A percentile compares a stretch with the other conserved stretches of the same genome.
Evolutionary conservation across 1,140 invertebrate genomes (phyloP).

Genomic region (Lithobius niger): DNA sequence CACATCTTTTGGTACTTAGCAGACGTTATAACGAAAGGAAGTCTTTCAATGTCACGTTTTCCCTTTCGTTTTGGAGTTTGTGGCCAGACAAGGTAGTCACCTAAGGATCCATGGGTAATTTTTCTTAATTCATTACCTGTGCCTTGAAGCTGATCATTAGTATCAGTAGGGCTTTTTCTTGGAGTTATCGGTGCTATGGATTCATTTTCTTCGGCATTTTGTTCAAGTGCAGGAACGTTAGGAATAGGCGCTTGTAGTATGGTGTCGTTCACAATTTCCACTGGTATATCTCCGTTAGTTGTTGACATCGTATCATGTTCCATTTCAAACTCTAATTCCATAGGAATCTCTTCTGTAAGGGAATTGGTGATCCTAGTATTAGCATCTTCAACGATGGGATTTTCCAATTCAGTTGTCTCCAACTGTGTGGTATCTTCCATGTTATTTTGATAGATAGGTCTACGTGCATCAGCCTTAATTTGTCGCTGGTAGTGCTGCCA

Average conservation of each 20-base stretch:
- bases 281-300: not conserved
- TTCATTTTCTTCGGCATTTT: not conserved
- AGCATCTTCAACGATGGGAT: not conserved
- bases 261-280: not conserved
- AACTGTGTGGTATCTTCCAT: not conserved
- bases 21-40: not conserved
- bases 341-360: not conserved
- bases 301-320: not conserved
- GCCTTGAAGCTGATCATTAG: not conserved
- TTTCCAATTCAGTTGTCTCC: not conserved
- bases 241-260: not conserved
- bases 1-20: not conserved
- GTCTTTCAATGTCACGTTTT: too few species aligned
- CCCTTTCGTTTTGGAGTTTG: too few species aligned
- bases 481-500: not conserved
- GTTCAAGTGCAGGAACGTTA: not conserved
- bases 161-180: not conserved
- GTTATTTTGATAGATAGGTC: not conserved
- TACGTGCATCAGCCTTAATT: not conserved
- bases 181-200: not conserved
- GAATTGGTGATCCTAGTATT: not conserved
- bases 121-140: not conserved
- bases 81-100: too few species aligned
- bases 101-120: not conserved
- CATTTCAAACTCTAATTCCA: not conserved